Base-by-base conservation (phyloP, 2,797 vertebrate genomes). In the Decapterus maruadsi region DNA sequence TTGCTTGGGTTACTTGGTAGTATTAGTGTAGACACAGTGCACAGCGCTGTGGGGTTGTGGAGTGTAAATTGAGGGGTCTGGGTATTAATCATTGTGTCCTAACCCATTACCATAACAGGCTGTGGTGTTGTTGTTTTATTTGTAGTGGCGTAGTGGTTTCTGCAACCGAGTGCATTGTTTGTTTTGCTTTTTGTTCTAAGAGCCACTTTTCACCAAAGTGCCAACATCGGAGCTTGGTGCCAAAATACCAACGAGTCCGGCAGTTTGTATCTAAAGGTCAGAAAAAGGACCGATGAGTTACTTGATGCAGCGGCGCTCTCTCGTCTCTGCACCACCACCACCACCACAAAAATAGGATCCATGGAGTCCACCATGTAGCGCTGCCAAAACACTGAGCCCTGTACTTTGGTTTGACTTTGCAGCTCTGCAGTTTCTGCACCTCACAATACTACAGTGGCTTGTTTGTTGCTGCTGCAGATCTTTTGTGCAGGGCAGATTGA, bases 61-160 rank as follows among this genome's bases (percentile, higher is more conserved):
- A 54, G 55, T 2, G 19, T 55, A 70, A 62, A 75, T 56, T 54
- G 50, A 22, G 48, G 6, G 11, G 8, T 63, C 36, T 40, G 42
- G 66, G 69, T 17, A 81, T 82, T 79, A 75, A 75, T 81, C 59
- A 69, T 42, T 38, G 50, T 56, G 59, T 68, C 64, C 58, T 72
- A 43, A 43, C 36, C 9, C 57, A 45, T 70, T 75, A 77, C 38
- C 19, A 53, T 53, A 70, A 71, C 73, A 45, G 40, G 26, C 46
- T 61, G 46, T 22, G 61, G 26, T 26, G 26, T 1, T 54, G 64
- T 1, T 61, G 45, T 36, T 71, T 46, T 61, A 61, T 60, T 46
- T 66, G 40, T 50, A 17, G 36, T 61, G 51, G 34, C 45, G 11
- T 26, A 26, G 26, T 26, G 19, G 10, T 63, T 11, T 22, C 54